Evolutionary conservation across 2,113 vertebrate species (phyloP).

Genomic region (Scartelaos histophorus): DNA sequence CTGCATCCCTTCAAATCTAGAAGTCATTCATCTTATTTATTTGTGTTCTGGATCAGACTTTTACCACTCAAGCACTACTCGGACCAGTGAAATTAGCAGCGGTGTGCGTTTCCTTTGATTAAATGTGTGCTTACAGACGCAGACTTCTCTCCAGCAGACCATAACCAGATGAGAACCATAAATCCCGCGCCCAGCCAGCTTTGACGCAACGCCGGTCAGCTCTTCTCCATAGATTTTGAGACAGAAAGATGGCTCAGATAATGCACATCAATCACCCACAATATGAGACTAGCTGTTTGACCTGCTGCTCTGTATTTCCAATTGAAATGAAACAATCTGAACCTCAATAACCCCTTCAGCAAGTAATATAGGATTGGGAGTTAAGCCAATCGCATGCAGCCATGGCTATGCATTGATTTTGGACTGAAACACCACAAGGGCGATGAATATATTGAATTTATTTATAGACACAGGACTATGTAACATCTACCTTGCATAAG

Average conservation of each 20-base stretch:
- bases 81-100: conserved; percentile 27
- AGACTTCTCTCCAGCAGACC: conserved; percentile 30
- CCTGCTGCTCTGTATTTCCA: conserved; percentile 24
- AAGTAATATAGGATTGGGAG: conserved; percentile 42
- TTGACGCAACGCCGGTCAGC: conserved; percentile 66
- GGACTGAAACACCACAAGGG: conserved; percentile 41
- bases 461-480: conserved; percentile 49
- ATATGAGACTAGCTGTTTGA: conserved; percentile 46
- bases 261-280: conserved; percentile 69
- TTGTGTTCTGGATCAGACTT: conserved; percentile 23
- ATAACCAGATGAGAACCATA: conserved; percentile 61
- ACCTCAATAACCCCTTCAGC: conserved; percentile 32
- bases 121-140: conserved; percentile 46
- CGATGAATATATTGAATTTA: conserved; percentile 49
- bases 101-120: conserved; percentile 34
- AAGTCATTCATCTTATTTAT: background rate
- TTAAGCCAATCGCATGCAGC: conserved; percentile 53
- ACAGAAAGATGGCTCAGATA: conserved; percentile 65
- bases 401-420: conserved; percentile 69
- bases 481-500: conserved; percentile 35
- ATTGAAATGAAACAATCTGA: conserved; percentile 42
- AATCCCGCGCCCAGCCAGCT: conserved; percentile 59
- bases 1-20: background rate
- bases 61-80: conserved; percentile 15
- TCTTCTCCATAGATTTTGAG: conserved; percentile 60